phyloP scores from a whole-genome alignment of 2,113 vertebrate species.

The Brachyhypopomus occidentalis region DNA sequence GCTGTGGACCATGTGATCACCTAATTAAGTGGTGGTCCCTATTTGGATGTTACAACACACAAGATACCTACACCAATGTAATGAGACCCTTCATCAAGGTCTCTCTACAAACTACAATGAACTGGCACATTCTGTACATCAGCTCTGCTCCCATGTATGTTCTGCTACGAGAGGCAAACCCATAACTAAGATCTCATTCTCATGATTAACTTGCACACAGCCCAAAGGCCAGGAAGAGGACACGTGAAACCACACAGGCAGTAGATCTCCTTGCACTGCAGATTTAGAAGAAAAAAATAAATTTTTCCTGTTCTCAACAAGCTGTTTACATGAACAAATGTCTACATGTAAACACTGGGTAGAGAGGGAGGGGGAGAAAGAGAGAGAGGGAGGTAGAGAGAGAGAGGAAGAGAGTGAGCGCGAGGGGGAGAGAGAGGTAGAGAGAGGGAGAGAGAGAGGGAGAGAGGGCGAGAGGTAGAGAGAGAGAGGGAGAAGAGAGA shows the following conservation, averaged over 20 bases:
- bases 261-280: constrained; percentile 4
- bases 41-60: too few relatives aligned
- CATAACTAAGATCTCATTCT: neutral
- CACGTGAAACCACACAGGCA: constrained; percentile 38
- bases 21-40: too few relatives aligned
- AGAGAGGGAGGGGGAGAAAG: neutral
- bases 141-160: too few relatives aligned
- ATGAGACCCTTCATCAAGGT: too few relatives aligned
- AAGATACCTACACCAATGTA: too few relatives aligned
- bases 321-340: neutral
- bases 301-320: neutral
- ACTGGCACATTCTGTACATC: too few relatives aligned
- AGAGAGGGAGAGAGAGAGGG: neutral
- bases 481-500: neutral
- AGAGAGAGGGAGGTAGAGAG: neutral
- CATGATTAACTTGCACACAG: neutral
- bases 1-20: too few relatives aligned
- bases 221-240: neutral
- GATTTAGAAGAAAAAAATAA: neutral
- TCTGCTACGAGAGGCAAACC: neutral
- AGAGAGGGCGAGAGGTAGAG: too few relatives aligned
- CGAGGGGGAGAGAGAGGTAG: neutral
- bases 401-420: too few relatives aligned
- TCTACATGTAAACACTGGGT: neutral
- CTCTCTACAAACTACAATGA: too few relatives aligned